Evolutionary conservation across 92 coral and sea anemone genomes (phyloP).

Genomic region (Epizoanthus rinbou): DNA sequence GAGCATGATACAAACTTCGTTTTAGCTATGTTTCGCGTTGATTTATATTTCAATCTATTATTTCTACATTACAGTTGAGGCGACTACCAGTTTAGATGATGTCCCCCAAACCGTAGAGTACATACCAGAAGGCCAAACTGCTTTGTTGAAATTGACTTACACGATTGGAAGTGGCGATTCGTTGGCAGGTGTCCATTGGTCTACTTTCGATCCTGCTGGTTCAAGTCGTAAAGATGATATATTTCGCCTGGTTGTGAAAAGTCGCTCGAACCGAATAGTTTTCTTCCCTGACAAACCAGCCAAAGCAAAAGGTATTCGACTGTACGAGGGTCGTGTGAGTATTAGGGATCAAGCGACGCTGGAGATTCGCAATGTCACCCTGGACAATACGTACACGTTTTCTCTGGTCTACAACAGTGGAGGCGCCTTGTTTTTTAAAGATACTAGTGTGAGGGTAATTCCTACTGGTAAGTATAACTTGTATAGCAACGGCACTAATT

Average conservation of each 20-base stretch:
- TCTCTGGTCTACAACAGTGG: neutral
- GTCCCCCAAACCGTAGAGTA: neutral
- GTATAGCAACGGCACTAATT: too few relatives aligned
- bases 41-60: too few relatives aligned
- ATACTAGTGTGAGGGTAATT: neutral
- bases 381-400: neutral
- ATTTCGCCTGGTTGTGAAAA: conserved; percentile 12
- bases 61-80: too few relatives aligned
- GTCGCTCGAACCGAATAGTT: neutral
- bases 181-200: neutral
- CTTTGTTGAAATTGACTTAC: conserved; percentile 6
- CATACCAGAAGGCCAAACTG: neutral
- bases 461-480: neutral
- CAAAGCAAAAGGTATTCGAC: neutral
- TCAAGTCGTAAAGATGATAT: neutral
- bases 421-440: neutral
- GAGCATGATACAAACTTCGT: too few relatives aligned
- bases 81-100: neutral
- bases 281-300: neutral
- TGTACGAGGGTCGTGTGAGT: neutral
- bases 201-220: neutral
- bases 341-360: neutral
- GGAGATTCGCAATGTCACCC: neutral
- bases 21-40: too few relatives aligned
- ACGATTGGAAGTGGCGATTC: neutral